Evolutionary conservation across 2,888 invertebrate species (phyloP), one percentile per base, ranked within the genome.

Genomic region (Lutraria lutraria): DNA sequence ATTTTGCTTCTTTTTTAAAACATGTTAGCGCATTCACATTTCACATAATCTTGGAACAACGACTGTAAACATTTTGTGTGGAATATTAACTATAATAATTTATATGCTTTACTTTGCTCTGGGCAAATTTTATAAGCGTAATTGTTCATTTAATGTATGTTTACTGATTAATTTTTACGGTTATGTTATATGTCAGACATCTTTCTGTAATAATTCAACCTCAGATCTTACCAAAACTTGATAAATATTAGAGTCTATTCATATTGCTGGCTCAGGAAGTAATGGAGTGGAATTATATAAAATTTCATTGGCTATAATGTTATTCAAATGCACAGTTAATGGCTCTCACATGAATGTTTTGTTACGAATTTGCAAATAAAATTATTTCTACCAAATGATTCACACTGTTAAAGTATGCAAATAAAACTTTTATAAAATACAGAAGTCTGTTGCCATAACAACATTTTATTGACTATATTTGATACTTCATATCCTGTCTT

Each of bases 161-260:
- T 76, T 76, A 34, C 31, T 19, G 76, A 76, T 76, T 76, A 76
- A 76, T 76, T 76, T 76, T 76, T 76, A 76, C 21, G 76, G 76
- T 76, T 34, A 76, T 76, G 76, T 76, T 76, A 31, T 76, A 25
- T 76, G 76, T 76, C 34, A 76, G 76, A 76, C 76, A 76, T 76
- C 31, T 76, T 76, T 76, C 76, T 16, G 34, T 76, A 76, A 76
- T 76, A 76, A 76, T 25, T 34, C 34, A 31, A 76, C 76, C 31
- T 31, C 16, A 76, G 25, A 76, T 76, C 34, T 13, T 76, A 76
- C 76, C 76, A 76, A 31, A 76, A 76, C 76, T 34, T 76, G 76
- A 76, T 76, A 76, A 34, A 76, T 76, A 31, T 72, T 72, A 19
- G 15, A 76, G 76, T 10, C 21, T 76, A 76, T 76, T 34, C 34